These are phyloP conservation scores for Oxyura jamaicensis DNA, from an alignment of 2,113 vertebrate species.

Conservation along the genomic window DNA sequence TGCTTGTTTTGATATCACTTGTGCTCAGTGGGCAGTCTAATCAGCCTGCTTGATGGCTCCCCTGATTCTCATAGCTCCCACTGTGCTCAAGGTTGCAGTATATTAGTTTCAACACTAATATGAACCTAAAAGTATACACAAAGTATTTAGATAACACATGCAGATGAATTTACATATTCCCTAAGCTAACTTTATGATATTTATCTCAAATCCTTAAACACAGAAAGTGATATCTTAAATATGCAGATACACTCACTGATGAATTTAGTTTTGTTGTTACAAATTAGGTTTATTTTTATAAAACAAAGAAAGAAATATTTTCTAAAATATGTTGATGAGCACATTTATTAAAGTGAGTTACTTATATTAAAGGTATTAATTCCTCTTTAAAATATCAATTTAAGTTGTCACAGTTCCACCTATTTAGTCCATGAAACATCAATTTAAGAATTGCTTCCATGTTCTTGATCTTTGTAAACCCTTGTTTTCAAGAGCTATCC, in stretches of 20 bases:
- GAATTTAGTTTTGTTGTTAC: not conserved
- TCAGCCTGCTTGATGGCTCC: slow-evolving; percentile 43
- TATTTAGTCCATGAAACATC: slow-evolving; percentile 44
- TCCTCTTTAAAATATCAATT: not conserved
- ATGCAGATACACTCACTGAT: not conserved
- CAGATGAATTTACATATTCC: slow-evolving; percentile 9
- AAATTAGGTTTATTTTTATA: not conserved
- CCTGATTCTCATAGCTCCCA: slow-evolving; percentile 36
- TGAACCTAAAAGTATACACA: slow-evolving; percentile 38
- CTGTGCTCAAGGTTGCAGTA: slow-evolving; percentile 66
- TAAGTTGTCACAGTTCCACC: not conserved
- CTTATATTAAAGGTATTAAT: not conserved
- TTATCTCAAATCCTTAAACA: slow-evolving; percentile 9
- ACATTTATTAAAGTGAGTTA: not conserved
- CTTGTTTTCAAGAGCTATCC: slow-evolving; percentile 51
- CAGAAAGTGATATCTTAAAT: not conserved
- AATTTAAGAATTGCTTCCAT: slow-evolving; percentile 56
- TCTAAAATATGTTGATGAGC: not conserved
- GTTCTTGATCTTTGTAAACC: slow-evolving; percentile 54
- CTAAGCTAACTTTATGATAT: not conserved
- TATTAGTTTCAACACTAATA: slow-evolving; percentile 61
- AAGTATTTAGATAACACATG: slow-evolving; percentile 37
- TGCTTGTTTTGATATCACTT: slow-evolving; percentile 43
- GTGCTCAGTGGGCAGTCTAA: slow-evolving; percentile 47
- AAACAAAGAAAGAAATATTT: not conserved